Evolutionary conservation across 2,113 vertebrate genomes (phyloP).

Genomic region (Alligator sinensis): DNA sequence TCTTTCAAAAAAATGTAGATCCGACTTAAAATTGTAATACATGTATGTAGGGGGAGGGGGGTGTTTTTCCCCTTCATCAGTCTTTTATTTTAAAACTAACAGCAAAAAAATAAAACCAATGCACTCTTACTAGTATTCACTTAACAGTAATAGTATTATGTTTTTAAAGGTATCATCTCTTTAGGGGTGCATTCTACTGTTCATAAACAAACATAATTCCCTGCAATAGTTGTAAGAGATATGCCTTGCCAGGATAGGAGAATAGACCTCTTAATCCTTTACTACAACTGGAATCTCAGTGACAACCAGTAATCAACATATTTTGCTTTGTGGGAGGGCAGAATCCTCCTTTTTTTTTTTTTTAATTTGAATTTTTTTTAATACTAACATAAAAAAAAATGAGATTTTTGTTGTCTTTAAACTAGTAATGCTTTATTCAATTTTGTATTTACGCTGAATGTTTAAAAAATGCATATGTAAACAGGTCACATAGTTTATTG

Average conservation of each 20-base stretch:
- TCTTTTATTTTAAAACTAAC: slow-evolving; percentile 33
- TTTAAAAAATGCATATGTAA: slow-evolving; percentile 55
- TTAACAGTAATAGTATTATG: slow-evolving; percentile 45
- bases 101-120: slow-evolving; percentile 44
- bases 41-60: no score
- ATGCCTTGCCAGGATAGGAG: slow-evolving; percentile 20
- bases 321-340: slow-evolving; percentile 57
- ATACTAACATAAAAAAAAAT: slow-evolving; percentile 64
- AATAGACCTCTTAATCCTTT: slow-evolving; percentile 45
- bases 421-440: slow-evolving; percentile 62
- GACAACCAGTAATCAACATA: slow-evolving; percentile 17
- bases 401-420: slow-evolving; percentile 64
- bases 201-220: slow-evolving; percentile 33
- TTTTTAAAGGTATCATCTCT: slow-evolving; percentile 59
- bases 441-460: slow-evolving; percentile 71
- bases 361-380: slow-evolving; percentile 68
- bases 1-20: background rate
- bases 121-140: slow-evolving; percentile 44
- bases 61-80: slow-evolving; percentile 23
- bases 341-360: slow-evolving; percentile 43
- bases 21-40: no score
- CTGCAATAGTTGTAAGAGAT: slow-evolving; percentile 49
- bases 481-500: slow-evolving; percentile 54
- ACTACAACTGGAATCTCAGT: slow-evolving; percentile 73
- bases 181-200: slow-evolving; percentile 38